These are phyloP conservation scores for Thripadectes ignobilis DNA, from an alignment of 2,797 vertebrate genomes.

Conservation along the genomic window DNA sequence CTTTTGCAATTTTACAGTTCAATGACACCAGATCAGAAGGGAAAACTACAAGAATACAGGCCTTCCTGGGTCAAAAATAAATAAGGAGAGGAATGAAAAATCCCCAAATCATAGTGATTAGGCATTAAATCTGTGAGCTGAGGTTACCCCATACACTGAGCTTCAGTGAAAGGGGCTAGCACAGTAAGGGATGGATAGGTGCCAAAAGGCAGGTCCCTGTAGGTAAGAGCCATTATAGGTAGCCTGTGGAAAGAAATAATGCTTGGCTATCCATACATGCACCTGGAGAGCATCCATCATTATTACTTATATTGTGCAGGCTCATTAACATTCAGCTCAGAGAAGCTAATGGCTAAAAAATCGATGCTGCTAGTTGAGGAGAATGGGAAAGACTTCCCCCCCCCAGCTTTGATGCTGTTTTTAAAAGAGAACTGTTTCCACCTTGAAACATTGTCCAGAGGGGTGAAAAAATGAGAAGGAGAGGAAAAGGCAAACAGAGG, in stretches of 20 bases:
- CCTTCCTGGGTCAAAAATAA: neutral
- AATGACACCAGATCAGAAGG: neutral
- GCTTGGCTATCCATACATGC: neutral
- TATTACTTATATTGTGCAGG: neutral
- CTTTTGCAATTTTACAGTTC: neutral
- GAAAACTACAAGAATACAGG: neutral
- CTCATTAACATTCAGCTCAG: constrained; percentile 38
- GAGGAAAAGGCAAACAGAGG: neutral
- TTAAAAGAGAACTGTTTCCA: neutral
- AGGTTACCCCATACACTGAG: neutral
- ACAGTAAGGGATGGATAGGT: neutral
- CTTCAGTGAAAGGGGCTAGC: neutral
- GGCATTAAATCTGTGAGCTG: neutral
- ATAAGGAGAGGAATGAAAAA: neutral
- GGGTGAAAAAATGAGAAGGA: neutral
- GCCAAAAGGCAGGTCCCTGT: neutral
- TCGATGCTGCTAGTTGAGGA: neutral
- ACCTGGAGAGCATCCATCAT: constrained; percentile 22
- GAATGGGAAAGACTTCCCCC: neutral
- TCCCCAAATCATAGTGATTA: neutral
- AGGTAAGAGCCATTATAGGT: neutral
- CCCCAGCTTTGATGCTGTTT: neutral
- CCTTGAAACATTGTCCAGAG: neutral
- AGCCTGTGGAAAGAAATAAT: neutral
- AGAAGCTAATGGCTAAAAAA: constrained; percentile 20